Evolutionary conservation across 2,888 invertebrate genomes (phyloP).

Genomic region (Drosophila buzzatii): DNA sequence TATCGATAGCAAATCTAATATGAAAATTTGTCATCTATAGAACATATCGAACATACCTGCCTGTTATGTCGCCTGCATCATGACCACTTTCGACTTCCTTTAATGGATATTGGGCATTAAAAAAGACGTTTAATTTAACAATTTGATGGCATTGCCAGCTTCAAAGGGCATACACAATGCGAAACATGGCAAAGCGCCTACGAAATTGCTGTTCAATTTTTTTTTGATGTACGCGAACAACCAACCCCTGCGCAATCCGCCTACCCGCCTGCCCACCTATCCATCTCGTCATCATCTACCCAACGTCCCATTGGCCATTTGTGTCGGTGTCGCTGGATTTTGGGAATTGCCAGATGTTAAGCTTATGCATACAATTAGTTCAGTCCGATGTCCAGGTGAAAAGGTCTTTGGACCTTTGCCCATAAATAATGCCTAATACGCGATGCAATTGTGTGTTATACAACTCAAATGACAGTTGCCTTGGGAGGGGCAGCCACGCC

Average conservation of each 20-base stretch:
- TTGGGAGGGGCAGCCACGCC: not conserved
- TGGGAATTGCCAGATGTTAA: slow-evolving; percentile 50
- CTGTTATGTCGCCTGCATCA: not conserved
- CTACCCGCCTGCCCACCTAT: not conserved
- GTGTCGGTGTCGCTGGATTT: not conserved
- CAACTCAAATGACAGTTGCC: slow-evolving; percentile 31
- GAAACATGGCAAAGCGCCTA: slow-evolving; percentile 18
- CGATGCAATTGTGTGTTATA: slow-evolving; percentile 34
- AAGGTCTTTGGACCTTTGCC: slow-evolving; percentile 33
- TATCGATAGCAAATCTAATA: not conserved
- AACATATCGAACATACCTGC: not conserved
- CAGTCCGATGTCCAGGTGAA: slow-evolving; percentile 1
- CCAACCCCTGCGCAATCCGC: not conserved
- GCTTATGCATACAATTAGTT: slow-evolving; percentile 13
- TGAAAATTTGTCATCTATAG: not conserved
- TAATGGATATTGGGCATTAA: slow-evolving; percentile 2
- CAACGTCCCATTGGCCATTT: not conserved
- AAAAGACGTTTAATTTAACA: slow-evolving; percentile 63
- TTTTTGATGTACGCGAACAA: slow-evolving; percentile 14
- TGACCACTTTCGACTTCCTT: not conserved
- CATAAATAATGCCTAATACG: slow-evolving; percentile 18
- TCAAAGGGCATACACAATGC: slow-evolving; percentile 74
- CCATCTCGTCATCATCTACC: no score
- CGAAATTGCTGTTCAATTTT: slow-evolving; percentile 30
- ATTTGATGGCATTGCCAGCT: slow-evolving; percentile 63